phyloP scores from a whole-genome alignment of 2,797 vertebrate genomes.

The Sphenodon punctatus region DNA sequence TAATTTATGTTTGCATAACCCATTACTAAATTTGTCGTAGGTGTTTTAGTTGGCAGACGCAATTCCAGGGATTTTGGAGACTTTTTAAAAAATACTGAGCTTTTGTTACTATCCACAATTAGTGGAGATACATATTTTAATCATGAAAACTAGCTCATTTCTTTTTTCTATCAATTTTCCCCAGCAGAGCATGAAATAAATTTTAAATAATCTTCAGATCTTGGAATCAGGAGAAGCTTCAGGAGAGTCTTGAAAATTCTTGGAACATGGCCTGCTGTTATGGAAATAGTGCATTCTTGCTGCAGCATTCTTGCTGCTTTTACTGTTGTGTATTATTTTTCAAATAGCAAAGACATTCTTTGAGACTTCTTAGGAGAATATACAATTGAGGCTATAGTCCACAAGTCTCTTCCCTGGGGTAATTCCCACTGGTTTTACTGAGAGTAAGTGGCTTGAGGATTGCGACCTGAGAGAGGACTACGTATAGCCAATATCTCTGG shows the following conservation, averaged over 20 bases:
- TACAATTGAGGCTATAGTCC: too few relatives aligned
- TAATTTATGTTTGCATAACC: slow-evolving; percentile 91
- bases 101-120: slow-evolving; percentile 75
- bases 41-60: slow-evolving; percentile 85
- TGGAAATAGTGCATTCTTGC: not conserved
- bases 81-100: slow-evolving; percentile 67
- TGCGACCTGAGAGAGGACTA: too few relatives aligned
- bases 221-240: not conserved
- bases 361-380: too few relatives aligned
- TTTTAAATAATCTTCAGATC: slow-evolving; percentile 31
- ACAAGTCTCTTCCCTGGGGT: too few relatives aligned
- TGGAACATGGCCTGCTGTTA: not conserved
- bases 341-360: too few relatives aligned
- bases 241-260: not conserved
- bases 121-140: slow-evolving; percentile 59
- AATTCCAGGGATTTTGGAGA: slow-evolving; percentile 73
- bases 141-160: slow-evolving; percentile 23
- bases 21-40: slow-evolving; percentile 89
- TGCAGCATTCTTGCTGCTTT: not conserved
- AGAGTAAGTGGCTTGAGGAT: too few relatives aligned
- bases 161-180: slow-evolving; percentile 19
- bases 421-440: too few relatives aligned
- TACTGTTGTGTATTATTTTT: slow-evolving; percentile 37
- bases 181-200: slow-evolving; percentile 13
- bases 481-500: too few relatives aligned